Percentiles rank a stretch among this genome's conserved stretches.
Conservation (phyloP, 2,113 vertebrate genomes). For the Pterocles burchelli region DNA sequence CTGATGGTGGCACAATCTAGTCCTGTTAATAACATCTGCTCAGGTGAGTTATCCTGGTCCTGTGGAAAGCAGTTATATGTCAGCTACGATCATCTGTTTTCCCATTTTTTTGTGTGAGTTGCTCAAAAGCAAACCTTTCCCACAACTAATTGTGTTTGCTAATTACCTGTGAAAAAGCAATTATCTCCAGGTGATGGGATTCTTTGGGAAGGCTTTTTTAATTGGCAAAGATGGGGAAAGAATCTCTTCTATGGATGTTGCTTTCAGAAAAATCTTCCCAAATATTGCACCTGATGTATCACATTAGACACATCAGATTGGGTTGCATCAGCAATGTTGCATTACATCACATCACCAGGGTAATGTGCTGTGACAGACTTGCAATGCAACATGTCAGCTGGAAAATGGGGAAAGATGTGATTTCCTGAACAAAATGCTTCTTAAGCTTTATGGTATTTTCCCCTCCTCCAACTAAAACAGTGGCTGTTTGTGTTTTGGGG, state of each 20-base stretch:
- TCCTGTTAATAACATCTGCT: background rate
- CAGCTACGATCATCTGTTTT: background rate
- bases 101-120: background rate
- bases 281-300: conserved; percentile 56
- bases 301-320: conserved; percentile 55
- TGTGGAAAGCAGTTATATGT: background rate
- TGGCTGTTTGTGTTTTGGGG: background rate
- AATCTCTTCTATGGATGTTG: background rate
- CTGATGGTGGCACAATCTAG: background rate
- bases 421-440: conserved; percentile 57
- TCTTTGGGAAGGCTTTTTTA: conserved; percentile 14
- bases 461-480: background rate
- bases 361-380: conserved; percentile 63
- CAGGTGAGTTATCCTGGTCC: background rate
- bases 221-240: background rate
- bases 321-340: conserved; percentile 57
- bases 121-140: conserved; percentile 46
- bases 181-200: background rate
- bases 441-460: conserved; percentile 1
- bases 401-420: conserved; percentile 62
- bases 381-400: conserved; percentile 51
- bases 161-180: conserved; percentile 62
- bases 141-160: conserved; percentile 40
- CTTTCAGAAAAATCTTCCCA: conserved; percentile 6
- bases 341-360: conserved; percentile 5